phyloP scores from a whole-genome alignment of 2,113 vertebrate species.

The Naja naja region DNA sequence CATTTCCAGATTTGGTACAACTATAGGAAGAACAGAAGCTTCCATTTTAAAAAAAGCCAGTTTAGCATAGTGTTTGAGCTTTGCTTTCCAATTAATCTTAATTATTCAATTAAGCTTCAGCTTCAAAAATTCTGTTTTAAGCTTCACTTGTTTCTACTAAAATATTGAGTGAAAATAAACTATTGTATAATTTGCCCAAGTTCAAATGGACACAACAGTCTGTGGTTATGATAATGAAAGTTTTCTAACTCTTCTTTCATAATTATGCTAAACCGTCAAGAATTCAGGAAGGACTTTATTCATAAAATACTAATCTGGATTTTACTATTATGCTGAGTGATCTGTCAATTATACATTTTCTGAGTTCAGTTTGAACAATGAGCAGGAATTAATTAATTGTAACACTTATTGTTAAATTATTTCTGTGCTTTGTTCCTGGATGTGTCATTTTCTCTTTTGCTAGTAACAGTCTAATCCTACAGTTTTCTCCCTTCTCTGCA shows the following conservation, averaged over 20 bases:
- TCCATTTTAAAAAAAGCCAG: not conserved
- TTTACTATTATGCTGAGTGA: not conserved
- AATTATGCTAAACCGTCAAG: not conserved
- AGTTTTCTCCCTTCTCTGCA: not conserved
- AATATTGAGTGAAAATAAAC: not conserved
- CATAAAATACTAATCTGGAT: not conserved
- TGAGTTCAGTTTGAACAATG: conserved; percentile 44
- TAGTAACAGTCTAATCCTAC: conserved; percentile 26
- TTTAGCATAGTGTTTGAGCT: not conserved
- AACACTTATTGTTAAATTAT: not conserved
- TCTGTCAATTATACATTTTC: conserved; percentile 30
- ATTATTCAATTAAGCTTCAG: not conserved
- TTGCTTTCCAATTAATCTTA: not conserved
- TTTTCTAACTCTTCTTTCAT: not conserved
- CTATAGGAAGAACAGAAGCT: not conserved
- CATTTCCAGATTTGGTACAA: not conserved
- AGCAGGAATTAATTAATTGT: not conserved
- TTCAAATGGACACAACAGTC: not conserved
- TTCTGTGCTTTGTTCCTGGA: conserved; percentile 41
- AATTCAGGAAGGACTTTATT: not conserved
- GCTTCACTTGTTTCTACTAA: not conserved
- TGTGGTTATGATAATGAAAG: not conserved
- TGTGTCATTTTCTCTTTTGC: conserved; percentile 51
- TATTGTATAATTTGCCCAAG: not conserved
- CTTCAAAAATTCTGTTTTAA: not conserved